Percentiles rank a stretch among this genome's conserved stretches.
Conservation (phyloP, 2,113 vertebrate genomes). For the Varanus komodoensis region DNA sequence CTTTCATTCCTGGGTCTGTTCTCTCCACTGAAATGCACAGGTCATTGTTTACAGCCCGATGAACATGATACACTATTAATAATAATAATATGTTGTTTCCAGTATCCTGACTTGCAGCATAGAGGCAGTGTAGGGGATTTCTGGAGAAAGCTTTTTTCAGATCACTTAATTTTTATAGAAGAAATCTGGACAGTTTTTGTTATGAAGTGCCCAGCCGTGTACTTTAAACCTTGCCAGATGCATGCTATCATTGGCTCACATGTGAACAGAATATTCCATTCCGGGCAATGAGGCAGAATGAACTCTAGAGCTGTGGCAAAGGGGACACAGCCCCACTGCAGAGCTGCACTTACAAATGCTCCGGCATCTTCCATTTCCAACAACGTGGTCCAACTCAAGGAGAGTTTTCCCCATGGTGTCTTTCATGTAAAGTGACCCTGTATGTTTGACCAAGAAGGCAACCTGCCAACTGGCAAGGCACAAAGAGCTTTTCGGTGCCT, state of each 20-base stretch:
- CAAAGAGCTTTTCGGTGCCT: slow-evolving; percentile 5
- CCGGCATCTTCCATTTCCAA: slow-evolving; percentile 33
- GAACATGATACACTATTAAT: background rate
- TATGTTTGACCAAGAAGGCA: slow-evolving; percentile 36
- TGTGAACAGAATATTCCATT: slow-evolving; percentile 12
- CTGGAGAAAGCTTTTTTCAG: background rate
- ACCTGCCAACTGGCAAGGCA: fast-evolving
- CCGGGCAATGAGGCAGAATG: no score
- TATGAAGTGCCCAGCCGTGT: background rate
- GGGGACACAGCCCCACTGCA: slow-evolving; percentile 26
- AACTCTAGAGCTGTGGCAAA: slow-evolving; percentile 9
- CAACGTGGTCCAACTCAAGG: slow-evolving; percentile 17
- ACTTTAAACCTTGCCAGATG: background rate
- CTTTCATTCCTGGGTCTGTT: background rate
- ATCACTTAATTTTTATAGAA: background rate
- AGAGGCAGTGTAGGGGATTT: background rate
- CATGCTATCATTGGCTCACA: background rate
- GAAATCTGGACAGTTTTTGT: background rate
- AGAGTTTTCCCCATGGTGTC: no score
- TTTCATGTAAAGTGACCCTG: slow-evolving; percentile 19
- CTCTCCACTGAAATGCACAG: background rate
- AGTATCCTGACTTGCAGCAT: slow-evolving; percentile 9
- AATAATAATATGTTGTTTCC: background rate
- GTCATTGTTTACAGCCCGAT: no score
- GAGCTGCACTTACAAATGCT: background rate